phyloP scores from a whole-genome alignment of 2,888 invertebrate genomes.

The Microplitis manilae region DNA sequence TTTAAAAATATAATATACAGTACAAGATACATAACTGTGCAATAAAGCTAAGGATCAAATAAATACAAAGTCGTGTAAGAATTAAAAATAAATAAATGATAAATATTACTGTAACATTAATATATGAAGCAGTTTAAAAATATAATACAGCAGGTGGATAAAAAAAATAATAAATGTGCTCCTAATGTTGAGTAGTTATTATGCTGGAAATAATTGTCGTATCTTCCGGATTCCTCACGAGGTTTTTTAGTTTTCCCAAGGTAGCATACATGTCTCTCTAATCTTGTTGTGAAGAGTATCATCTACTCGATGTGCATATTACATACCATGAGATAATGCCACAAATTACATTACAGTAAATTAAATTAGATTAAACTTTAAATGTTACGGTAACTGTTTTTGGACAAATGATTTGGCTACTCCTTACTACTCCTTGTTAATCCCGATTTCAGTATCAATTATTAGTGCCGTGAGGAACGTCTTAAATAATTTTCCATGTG shows the following conservation, averaged over 20 bases:
- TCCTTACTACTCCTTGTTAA: background rate
- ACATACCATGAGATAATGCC: background rate
- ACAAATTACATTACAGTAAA: background rate
- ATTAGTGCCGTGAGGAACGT: background rate
- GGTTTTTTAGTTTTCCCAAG: background rate
- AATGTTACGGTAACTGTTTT: background rate
- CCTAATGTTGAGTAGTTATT: background rate
- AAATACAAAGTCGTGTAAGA: conserved; percentile 37
- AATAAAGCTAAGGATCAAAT: conserved; percentile 46
- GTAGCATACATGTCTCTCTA: background rate
- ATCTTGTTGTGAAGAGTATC: background rate
- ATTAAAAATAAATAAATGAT: conserved; percentile 37
- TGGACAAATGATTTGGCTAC: background rate
- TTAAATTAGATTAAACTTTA: background rate
- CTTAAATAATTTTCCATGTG: background rate
- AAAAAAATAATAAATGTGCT: background rate
- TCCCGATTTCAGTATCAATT: background rate
- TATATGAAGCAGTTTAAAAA: background rate
- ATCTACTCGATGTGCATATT: background rate
- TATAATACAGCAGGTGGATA: background rate
- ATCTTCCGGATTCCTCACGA: background rate
- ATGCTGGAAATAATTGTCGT: background rate
- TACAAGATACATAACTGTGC: conserved; percentile 46
- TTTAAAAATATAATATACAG: conserved; percentile 30
- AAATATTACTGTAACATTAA: conserved; percentile 28